These are phyloP conservation scores for Rhea americana DNA, from an alignment of 2,113 vertebrate species.

Conservation along the genomic window DNA sequence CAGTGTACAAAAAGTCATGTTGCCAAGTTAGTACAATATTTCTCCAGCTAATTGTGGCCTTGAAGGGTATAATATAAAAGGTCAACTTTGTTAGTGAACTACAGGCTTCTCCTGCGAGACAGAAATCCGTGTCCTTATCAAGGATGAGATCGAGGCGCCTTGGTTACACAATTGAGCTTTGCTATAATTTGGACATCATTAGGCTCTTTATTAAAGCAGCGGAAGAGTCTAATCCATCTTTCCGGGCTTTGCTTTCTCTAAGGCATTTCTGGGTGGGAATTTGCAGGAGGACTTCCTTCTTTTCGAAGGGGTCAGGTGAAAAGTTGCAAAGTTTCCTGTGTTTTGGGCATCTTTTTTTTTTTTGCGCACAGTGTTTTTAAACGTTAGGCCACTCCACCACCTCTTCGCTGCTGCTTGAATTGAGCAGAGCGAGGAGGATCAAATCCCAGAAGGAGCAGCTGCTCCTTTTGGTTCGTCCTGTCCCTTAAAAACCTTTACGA, in stretches of 20 bases:
- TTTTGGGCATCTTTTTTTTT: not conserved
- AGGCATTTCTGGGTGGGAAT: not conserved
- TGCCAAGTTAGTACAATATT: conserved; percentile 53
- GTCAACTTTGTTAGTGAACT: conserved; percentile 70
- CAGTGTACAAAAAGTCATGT: conserved; percentile 46
- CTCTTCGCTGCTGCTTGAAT: not conserved
- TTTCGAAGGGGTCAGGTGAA: not conserved
- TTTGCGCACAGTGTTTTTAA: not conserved
- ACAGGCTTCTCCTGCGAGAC: conserved; percentile 52
- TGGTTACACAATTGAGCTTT: conserved; percentile 69
- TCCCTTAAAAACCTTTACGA: not conserved
- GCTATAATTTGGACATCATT: conserved; percentile 71
- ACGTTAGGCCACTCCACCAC: not conserved
- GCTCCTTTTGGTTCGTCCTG: not conserved
- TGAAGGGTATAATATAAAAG: conserved; percentile 59
- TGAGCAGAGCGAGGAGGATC: not conserved
- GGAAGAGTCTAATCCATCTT: conserved; percentile 52
- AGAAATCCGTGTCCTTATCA: conserved; percentile 68
- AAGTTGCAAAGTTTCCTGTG: not conserved
- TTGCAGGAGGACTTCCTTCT: not conserved
- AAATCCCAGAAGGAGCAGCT: not conserved
- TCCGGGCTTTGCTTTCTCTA: conserved; percentile 39
- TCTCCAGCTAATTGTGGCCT: conserved; percentile 65
- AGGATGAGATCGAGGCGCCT: conserved; percentile 67
- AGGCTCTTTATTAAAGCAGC: conserved; percentile 63